Evolutionary conservation across 2,113 vertebrate species (phyloP).

Genomic region (Nibea albiflora): DNA sequence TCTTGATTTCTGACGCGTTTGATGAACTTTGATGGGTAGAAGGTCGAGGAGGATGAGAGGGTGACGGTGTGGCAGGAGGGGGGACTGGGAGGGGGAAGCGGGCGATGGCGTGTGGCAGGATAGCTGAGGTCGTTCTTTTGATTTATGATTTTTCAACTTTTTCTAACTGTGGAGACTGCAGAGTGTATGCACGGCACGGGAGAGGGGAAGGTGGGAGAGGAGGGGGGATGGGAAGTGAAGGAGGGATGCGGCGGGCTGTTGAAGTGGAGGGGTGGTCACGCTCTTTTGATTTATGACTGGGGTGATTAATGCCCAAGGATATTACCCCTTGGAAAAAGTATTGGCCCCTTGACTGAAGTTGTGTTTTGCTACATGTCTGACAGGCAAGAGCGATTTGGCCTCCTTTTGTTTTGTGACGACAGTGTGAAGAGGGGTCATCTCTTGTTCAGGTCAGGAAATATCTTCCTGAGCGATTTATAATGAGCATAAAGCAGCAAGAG

Average conservation of each 20-base stretch:
- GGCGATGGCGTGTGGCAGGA: constrained; percentile 74
- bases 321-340: constrained; percentile 76
- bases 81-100: constrained; percentile 26
- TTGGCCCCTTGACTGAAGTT: constrained; percentile 72
- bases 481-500: constrained; percentile 9
- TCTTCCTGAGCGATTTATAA: constrained; percentile 55
- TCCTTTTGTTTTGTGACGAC: constrained; percentile 72
- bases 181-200: constrained; percentile 43
- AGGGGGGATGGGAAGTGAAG: constrained; percentile 35
- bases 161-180: constrained; percentile 46
- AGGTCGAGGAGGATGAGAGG: constrained; percentile 76
- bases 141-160: constrained; percentile 76
- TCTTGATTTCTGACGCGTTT: constrained; percentile 82
- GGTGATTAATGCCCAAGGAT: constrained; percentile 79
- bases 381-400: constrained; percentile 77
- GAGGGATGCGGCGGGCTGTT: constrained; percentile 49
- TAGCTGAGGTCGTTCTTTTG: constrained; percentile 72
- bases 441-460: constrained; percentile 65
- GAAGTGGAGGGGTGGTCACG: constrained; percentile 59
- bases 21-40: constrained; percentile 75
- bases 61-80: constrained; percentile 46
- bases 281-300: constrained; percentile 73
- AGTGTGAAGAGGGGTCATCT: constrained; percentile 68
- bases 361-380: constrained; percentile 82
- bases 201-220: constrained; percentile 16